Base-by-base conservation (phyloP, 2,113 vertebrate genomes). In the Pseudopipra pipra region DNA sequence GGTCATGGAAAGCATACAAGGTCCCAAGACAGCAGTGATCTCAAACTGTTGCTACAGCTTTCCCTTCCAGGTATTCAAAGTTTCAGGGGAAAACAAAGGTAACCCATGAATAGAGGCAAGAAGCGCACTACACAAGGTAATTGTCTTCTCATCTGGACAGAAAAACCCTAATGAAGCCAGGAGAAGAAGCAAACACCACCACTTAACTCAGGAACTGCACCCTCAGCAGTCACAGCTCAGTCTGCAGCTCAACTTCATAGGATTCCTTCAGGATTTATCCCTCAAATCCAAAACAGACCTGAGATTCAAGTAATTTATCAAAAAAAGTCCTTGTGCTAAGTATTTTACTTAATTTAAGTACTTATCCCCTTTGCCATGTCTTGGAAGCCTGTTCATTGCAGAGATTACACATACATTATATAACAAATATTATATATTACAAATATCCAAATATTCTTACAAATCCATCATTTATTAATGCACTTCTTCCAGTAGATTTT, bases 221-320 rank as follows among this genome's bases (percentile, higher is more conserved):
- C 55, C 44, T 35, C 49, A 20, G 27, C n/a, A 79, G 3, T 6
- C 73, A 27, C 59, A 70, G 61, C 78, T 61, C 0, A 0, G 25
- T 31, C 68, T n/a, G 25, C 17, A 31, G 9, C 11, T 33, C 63
- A 25, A 0, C 11, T 12, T 4, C 2, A 0, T 3, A 14, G 33
- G 8, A 90, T 78, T 59, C 61, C 70, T 58, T 9, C n/a, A 31
- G 83, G 41, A 62, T 24, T 76, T 30, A 11, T 21, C 54, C 77
- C 44, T 73, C 37, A 8, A 27, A 39, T 44, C 68, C 30, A 47
- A 68, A 25, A 8, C 13, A n/a, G 39, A 3, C 8, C 44, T 4
- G 8, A 68, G 20, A 77, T 19, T 61, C 3, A 6, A 55, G 27
- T 8, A 8, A 35, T 84, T 85, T 6, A n/a, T 9, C 11, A 70